Base-by-base conservation (phyloP, 2,888 invertebrate genomes). In the Seira musarum region DNA sequence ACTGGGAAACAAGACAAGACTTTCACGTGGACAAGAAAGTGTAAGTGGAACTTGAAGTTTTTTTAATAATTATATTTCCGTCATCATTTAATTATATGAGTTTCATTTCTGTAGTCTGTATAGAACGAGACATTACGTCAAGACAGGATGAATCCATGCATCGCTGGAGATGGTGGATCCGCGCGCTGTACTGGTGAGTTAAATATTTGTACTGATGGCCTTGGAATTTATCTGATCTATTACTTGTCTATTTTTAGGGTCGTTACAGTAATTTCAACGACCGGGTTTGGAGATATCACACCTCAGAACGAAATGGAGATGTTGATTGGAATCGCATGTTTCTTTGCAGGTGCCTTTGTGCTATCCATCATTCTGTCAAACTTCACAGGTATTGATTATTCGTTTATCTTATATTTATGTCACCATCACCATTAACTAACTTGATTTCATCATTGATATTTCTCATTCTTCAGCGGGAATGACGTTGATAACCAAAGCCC, bases 261-360 rank as follows among this genome's bases (percentile, higher is more conserved):
- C n/a, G n/a, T n/a, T n/a, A n/a, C n/a, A n/a, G n/a, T n/a, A n/a
- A n/a, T n/a, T n/a, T n/a, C n/a, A n/a, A n/a, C n/a, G n/a, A n/a
- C n/a, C n/a, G 82, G 84, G 10, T 86, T 84, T 73, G 86, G 86
- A 0, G 86, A 86, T 40, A 84, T 86, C 53, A 57, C 74, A 15
- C 82, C 84, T 13, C 53, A 72, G 5, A 83, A 74, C n/a, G 63
- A 79, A 3, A 46, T 22, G 1, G 86, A 86, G 68, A 83, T 83
- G 70, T 30, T 57, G 0, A 67, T 85, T 2, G 81, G 82, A 0
- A 80, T 85, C 10, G 25, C 83, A 10, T 83, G 82, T 22, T 84
- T 83, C 15, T 85, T 86, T 53, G 82, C 80, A 71, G 86, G 86
- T 13, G 85, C 85, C 2, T 86, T 86, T 46, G 67, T 85, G 8